Base-by-base conservation (phyloP, 2,888 invertebrate species). In the Drosophila affinis region DNA sequence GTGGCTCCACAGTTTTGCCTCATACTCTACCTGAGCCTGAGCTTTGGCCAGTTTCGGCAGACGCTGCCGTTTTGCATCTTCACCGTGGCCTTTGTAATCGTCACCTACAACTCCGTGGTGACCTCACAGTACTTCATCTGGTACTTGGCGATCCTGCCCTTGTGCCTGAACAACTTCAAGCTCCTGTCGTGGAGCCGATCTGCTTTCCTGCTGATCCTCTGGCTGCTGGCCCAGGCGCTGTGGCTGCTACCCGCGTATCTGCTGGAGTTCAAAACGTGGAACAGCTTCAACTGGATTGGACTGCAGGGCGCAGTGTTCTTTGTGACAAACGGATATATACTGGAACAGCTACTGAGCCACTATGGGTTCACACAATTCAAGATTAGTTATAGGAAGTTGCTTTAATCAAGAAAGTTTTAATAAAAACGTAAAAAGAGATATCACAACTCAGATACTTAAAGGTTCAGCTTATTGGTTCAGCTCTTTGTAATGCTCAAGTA, bases 51-150 rank as follows among this genome's bases (percentile, higher is more conserved):
- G 76, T 93, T 94, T 72, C 93, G 93, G 1, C 93, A 93, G 58
- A 95, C 96, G n/a, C 92, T 98, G 62, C 94, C 96, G 3, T 97
- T 99, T 91, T 96, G 96, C 27, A 93, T 98, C 83, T 96, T 99
- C 79, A 93, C 95, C 3, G 95, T 97, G 89, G 96, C 98, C 0
- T 95, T 97, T 67, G 94, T 96, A 3, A 95, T 99, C 90, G 99
- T 99, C 0, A 95, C 96, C 3, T 98, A 96, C 87, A 99, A 99
- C 92, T 96, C 97, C 80, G 99, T 99, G 0, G 94, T 98, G 90
- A 99, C 99, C 0, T 98, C 99, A 6, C 99, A 99, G 90, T 99
- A 99, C 91, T 98, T 98, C 83, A 94, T 99, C 55, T 99, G 99
- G 99, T 98, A 98, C 89, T 92, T 99, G 67, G 96, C 97, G 2